A percentile compares a stretch with the other conserved stretches of the same genome.
Evolutionary conservation across 2,888 invertebrate genomes (phyloP).

Genomic region (Cabera pusaria): DNA sequence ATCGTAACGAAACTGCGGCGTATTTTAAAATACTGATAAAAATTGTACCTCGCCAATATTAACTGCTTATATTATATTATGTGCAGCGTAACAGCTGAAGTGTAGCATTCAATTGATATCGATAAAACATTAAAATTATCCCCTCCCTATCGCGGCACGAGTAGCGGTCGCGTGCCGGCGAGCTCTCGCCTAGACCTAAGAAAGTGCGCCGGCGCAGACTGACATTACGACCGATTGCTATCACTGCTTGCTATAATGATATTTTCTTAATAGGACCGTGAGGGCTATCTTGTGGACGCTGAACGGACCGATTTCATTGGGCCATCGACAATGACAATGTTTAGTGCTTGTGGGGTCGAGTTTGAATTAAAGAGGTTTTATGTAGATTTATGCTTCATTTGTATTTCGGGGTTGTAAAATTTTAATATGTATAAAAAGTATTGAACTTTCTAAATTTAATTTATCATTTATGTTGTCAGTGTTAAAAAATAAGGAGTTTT

Average conservation of each 20-base stretch:
- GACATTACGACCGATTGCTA: conserved; percentile 33
- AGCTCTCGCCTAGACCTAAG: conserved; percentile 56
- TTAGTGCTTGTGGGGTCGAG: not conserved
- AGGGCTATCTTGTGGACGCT: conserved; percentile 6
- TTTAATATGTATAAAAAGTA: no score
- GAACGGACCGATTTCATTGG: conserved; percentile 6
- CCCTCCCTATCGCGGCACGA: conserved; percentile 50
- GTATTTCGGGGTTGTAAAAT: no score
- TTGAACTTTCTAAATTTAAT: no score
- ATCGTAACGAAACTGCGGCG: no score
- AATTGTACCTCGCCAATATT: no score
- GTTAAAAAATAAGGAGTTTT: no score
- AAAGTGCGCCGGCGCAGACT: conserved; percentile 51
- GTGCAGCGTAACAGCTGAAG: no score
- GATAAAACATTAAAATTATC: conserved; percentile 8
- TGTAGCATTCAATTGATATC: no score
- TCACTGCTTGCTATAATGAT: conserved; percentile 34
- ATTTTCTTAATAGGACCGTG: conserved; percentile 34
- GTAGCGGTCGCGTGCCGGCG: conserved; percentile 77
- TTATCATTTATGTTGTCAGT: not conserved
- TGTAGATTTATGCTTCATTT: no score
- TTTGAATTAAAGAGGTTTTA: no score
- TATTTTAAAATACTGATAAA: no score
- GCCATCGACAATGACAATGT: conserved; percentile 9
- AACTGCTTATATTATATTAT: no score